These are phyloP conservation scores for Hestina assimilis DNA, from an alignment of 1,140 invertebrate species.

Conservation along the genomic window DNA sequence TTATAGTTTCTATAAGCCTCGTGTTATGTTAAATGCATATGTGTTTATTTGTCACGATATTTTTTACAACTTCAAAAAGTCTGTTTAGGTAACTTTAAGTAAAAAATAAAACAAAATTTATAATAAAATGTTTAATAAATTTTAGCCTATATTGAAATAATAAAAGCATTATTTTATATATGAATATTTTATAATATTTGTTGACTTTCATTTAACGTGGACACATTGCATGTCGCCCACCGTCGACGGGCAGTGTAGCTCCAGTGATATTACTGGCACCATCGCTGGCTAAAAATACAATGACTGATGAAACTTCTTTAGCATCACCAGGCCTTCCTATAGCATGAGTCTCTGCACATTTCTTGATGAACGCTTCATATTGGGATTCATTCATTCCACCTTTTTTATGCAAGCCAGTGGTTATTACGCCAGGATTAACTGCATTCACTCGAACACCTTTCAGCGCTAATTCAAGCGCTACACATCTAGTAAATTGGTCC, in stretches of 20 bases:
- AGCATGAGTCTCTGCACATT: conserved; percentile 86
- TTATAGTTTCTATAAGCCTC: no score
- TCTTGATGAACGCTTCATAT: conserved; percentile 85
- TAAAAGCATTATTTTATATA: neutral
- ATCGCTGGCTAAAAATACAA: conserved; percentile 88
- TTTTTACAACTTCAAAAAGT: no score
- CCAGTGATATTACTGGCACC: conserved; percentile 89
- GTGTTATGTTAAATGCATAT: no score
- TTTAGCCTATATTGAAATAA: no score
- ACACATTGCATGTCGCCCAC: conserved; percentile 78
- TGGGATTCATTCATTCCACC: conserved; percentile 83
- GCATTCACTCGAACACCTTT: conserved; percentile 88
- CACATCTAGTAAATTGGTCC: conserved; percentile 88
- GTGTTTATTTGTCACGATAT: no score
- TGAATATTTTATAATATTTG: conserved; percentile 7
- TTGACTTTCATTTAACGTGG: conserved; percentile 39
- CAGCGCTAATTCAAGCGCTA: conserved; percentile 83
- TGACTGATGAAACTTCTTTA: conserved; percentile 86
- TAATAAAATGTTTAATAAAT: no score
- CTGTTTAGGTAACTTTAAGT: no score
- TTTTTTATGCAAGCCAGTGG: conserved; percentile 87
- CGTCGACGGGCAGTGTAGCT: conserved; percentile 86
- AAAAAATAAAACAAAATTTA: no score
- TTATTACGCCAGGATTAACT: conserved; percentile 86
- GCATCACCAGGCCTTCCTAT: conserved; percentile 84